phyloP scores from a whole-genome alignment of 2,888 invertebrate genomes.

The Nematopogon swammerdamellus region DNA sequence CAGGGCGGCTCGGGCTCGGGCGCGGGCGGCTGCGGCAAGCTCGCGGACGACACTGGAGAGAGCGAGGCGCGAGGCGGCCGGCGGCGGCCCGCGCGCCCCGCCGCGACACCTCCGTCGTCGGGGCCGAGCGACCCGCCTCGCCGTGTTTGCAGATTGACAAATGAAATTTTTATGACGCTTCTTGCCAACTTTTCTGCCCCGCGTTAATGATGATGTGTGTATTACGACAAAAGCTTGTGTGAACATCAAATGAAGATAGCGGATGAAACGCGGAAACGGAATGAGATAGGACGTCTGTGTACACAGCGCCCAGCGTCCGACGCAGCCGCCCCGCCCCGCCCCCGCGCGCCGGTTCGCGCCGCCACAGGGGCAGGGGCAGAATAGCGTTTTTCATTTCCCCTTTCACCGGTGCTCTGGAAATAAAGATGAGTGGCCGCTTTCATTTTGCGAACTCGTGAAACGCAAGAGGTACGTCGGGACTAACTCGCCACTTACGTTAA shows the following conservation, averaged over 20 bases:
- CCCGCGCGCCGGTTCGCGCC: too few relatives aligned
- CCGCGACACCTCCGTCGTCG: not conserved
- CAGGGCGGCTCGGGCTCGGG: slow-evolving; percentile 33
- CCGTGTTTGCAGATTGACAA: slow-evolving; percentile 32
- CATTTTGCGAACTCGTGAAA: not conserved
- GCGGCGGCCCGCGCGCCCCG: not conserved
- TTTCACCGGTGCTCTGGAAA: not conserved
- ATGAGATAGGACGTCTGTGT: slow-evolving; percentile 27
- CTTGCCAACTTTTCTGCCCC: slow-evolving; percentile 19
- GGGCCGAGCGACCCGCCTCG: slow-evolving; percentile 8
- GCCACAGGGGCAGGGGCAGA: not conserved
- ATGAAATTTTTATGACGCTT: slow-evolving; percentile 34
- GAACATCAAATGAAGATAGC: slow-evolving; percentile 18
- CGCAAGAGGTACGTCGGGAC: too few relatives aligned
- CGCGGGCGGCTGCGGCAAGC: not conserved
- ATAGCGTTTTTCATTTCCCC: not conserved
- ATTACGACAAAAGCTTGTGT: not conserved
- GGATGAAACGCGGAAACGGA: slow-evolving; percentile 44
- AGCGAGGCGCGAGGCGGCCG: not conserved
- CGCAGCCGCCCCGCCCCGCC: too few relatives aligned
- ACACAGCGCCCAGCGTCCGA: not conserved
- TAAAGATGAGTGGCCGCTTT: not conserved
- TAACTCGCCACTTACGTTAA: too few relatives aligned
- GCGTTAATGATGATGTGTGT: slow-evolving; percentile 22
- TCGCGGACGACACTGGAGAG: not conserved